Percentiles rank a stretch among this genome's conserved stretches.
These are phyloP conservation scores for Hylaea fasciaria DNA, from an alignment of 2,888 invertebrate species.

Conservation along the genomic window DNA sequence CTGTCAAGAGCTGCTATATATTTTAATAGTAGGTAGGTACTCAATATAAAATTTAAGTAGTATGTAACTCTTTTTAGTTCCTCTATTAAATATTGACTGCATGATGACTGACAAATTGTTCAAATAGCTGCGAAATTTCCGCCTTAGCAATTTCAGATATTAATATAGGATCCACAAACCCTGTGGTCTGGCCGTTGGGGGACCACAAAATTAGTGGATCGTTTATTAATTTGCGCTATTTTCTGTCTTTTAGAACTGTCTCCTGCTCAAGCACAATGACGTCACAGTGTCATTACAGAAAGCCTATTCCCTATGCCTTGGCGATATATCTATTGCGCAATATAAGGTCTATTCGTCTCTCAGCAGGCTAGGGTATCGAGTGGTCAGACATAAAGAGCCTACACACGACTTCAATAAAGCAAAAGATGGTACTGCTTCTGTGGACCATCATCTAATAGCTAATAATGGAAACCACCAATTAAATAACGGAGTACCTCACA, in stretches of 20 bases:
- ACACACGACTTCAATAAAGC: not conserved
- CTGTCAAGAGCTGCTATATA: too few relatives aligned
- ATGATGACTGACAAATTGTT: too few relatives aligned
- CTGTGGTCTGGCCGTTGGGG: too few relatives aligned
- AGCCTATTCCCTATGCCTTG: slow-evolving; percentile 84
- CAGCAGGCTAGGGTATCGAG: slow-evolving; percentile 83
- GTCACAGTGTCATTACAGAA: slow-evolving; percentile 87
- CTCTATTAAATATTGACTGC: too few relatives aligned
- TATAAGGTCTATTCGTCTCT: slow-evolving; percentile 86
- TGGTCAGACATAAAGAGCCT: slow-evolving; percentile 71
- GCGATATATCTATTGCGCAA: slow-evolving; percentile 70
- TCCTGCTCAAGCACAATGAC: slow-evolving; percentile 84
- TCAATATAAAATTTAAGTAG: too few relatives aligned
- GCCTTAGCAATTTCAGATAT: not conserved
- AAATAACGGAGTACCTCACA: too few relatives aligned
- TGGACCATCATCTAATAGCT: not conserved
- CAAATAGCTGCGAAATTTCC: too few relatives aligned
- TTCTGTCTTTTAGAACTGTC: slow-evolving; percentile 82
- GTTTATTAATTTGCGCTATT: too few relatives aligned
- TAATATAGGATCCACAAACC: not conserved
- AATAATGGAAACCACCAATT: too few relatives aligned
- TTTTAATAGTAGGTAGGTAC: too few relatives aligned
- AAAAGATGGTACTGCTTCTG: not conserved
- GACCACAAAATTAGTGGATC: too few relatives aligned
- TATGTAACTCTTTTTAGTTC: too few relatives aligned